Base-by-base conservation (phyloP, 2,888 invertebrate species). In the Ommatoiulus sabulosus region DNA sequence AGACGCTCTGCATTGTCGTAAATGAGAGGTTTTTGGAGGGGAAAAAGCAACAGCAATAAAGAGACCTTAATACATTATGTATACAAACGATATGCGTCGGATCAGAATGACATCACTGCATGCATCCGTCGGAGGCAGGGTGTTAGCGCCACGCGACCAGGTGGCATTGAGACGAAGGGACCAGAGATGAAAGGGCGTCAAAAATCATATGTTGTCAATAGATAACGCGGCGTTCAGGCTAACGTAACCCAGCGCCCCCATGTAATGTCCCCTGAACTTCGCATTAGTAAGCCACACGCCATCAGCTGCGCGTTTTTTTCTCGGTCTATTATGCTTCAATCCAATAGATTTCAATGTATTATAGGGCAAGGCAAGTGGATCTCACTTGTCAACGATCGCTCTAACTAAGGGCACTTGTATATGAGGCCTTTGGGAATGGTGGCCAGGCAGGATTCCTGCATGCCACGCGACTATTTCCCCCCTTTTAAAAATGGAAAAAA, bases 81-180 rank as follows among this genome's bases (percentile, higher is more conserved):
- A 72, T 72, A 72, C 72, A 72, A 72, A 24, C 72, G 72, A 72
- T 72, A 72, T 72, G 72, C 72, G 72, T 24, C 35, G 72, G 72
- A 72, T 72, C 72, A 72, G 72, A 72, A 72, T 72, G 72, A 72
- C 72, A 72, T 72, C 72, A 72, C 72, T 72, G 72, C n/a, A 72
- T 24, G 72, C 72, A 72, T 72, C 72, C 72, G 72, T 72, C 12
- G 72, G 72, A 72, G 72, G 72, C 72, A 72, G 72, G 72, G 72
- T 72, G 72, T 72, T 72, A 72, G 24, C 72, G 72, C 72, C 72
- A 72, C 72, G 72, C 72, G 72, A 72, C 72, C 72, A 72, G 72
- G 72, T 72, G 72, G n/a, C 72, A 72, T 72, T 72, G 72, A 72
- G 24, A 72, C 72, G 72, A 72, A 72, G 72, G 72, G 72, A 35